A percentile compares a stretch with the other conserved stretches of the same genome.
Conservation (phyloP, 2,888 invertebrate genomes). For the Ornithoptera priamus region DNA sequence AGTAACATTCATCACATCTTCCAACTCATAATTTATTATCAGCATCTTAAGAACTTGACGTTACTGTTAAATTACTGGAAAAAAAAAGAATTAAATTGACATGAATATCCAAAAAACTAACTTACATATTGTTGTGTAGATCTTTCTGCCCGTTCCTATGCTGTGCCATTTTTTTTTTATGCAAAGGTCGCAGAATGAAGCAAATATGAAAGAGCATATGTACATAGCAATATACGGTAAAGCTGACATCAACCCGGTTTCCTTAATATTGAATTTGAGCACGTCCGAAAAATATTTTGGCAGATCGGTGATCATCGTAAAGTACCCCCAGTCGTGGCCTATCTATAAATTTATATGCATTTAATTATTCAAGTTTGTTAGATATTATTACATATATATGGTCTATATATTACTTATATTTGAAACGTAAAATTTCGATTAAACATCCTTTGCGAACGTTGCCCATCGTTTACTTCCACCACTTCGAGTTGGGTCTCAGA, state of each 20-base stretch:
- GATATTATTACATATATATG: too few species aligned
- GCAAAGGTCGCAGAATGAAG: conserved; percentile 83
- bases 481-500: not conserved
- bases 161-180: conserved; percentile 80
- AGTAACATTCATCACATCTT: too few species aligned
- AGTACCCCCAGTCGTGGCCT: conserved; percentile 85
- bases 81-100: not conserved
- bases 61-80: too few species aligned
- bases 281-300: conserved; percentile 84
- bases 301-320: conserved; percentile 84
- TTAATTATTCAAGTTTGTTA: too few species aligned
- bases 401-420: too few species aligned
- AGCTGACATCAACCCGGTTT: conserved; percentile 82
- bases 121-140: conserved; percentile 84
- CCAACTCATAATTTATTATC: too few species aligned
- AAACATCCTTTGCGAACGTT: not conserved
- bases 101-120: conserved; percentile 22
- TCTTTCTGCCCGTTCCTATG: conserved; percentile 80
- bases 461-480: not conserved
- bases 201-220: conserved; percentile 80
- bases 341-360: conserved; percentile 55
- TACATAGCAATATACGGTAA: conserved; percentile 84
- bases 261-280: conserved; percentile 81
- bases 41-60: too few species aligned
- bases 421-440: too few species aligned